Conservation (phyloP, 2,113 vertebrate genomes). For the Pristiophorus japonicus region DNA sequence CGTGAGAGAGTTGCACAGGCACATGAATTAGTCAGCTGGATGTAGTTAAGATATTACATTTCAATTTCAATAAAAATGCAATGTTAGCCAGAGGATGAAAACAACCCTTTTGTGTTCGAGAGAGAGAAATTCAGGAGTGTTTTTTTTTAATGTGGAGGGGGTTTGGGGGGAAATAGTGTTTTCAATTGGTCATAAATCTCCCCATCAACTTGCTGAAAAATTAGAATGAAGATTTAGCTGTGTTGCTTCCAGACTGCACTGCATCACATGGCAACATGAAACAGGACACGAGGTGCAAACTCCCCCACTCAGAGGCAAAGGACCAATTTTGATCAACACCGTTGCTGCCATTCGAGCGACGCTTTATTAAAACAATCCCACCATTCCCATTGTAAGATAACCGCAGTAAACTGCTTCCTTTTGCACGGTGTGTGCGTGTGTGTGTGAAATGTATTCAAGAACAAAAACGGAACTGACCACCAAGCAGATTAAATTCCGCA, state of each 20-base stretch:
- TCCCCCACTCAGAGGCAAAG: background rate
- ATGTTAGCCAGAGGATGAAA: background rate
- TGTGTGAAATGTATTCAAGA: too few relatives aligned
- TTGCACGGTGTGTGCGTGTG: background rate
- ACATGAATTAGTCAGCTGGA: constrained; percentile 26
- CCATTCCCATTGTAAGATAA: background rate
- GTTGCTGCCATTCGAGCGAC: background rate
- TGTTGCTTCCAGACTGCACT: background rate
- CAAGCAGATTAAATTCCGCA: background rate
- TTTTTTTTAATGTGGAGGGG: background rate
- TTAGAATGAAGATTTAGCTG: background rate
- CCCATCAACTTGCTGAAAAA: background rate
- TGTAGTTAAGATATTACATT: constrained; percentile 2
- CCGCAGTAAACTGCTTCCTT: background rate
- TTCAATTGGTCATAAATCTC: background rate
- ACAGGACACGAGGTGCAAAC: background rate
- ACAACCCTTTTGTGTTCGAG: background rate
- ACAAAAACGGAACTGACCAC: background rate
- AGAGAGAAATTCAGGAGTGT: too few relatives aligned
- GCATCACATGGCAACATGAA: background rate
- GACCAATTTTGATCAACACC: background rate
- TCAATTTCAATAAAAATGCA: constrained; percentile 12
- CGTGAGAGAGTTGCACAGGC: constrained; percentile 14
- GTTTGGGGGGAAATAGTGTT: too few relatives aligned
- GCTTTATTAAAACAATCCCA: background rate